Evolutionary conservation across 2,888 invertebrate species (phyloP).

Genomic region (Pachliopta kotzebuea): DNA sequence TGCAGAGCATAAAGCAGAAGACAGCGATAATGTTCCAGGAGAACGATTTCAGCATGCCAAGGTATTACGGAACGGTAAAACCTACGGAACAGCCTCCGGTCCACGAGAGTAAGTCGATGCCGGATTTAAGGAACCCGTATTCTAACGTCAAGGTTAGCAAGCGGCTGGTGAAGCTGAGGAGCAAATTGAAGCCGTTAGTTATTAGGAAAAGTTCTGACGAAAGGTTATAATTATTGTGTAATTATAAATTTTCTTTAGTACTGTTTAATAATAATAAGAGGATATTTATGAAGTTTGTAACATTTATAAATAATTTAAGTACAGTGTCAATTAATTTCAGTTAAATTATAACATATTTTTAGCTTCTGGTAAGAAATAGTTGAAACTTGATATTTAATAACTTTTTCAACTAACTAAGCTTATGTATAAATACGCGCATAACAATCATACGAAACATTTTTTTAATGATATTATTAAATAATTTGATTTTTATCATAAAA

Average conservation of each 20-base stretch:
- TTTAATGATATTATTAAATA: too few relatives aligned
- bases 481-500: too few relatives aligned
- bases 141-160: constrained; percentile 65
- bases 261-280: background rate
- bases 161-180: constrained; percentile 66
- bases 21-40: constrained; percentile 73
- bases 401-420: too few relatives aligned
- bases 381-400: too few relatives aligned
- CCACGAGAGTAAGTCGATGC: constrained; percentile 75
- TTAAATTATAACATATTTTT: too few relatives aligned
- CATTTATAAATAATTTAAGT: background rate
- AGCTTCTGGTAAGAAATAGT: too few relatives aligned
- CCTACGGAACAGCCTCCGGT: constrained; percentile 51
- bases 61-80: constrained; percentile 78
- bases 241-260: too few relatives aligned
- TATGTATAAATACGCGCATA: too few relatives aligned
- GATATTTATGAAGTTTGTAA: background rate
- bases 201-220: constrained; percentile 73
- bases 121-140: constrained; percentile 62
- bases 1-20: constrained; percentile 76
- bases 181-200: constrained; percentile 69
- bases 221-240: constrained; percentile 42
- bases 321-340: too few relatives aligned
- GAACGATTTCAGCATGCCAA: constrained; percentile 82
- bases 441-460: too few relatives aligned